A percentile compares a stretch with the other conserved stretches of the same genome.
Evolutionary conservation across 1,140 invertebrate genomes (phyloP).

Genomic region (Drosophila grimshawi): DNA sequence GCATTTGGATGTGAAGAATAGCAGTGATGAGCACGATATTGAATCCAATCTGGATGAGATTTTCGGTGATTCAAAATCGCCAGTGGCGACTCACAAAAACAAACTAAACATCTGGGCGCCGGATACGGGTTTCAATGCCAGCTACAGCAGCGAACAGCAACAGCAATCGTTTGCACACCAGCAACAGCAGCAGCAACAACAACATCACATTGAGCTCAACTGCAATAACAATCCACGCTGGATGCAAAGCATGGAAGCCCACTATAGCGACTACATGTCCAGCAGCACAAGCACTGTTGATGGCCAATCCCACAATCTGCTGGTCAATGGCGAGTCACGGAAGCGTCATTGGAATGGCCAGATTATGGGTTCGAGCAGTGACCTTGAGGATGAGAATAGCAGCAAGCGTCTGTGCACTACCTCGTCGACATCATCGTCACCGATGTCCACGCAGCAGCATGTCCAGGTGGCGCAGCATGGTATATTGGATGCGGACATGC

Average conservation of each 20-base stretch:
- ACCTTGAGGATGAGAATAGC: slow-evolving; percentile 70
- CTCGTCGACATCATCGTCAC: slow-evolving; percentile 71
- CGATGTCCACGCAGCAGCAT: slow-evolving; percentile 71
- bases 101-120: slow-evolving; percentile 72
- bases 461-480: slow-evolving; percentile 60
- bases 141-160: slow-evolving; percentile 44
- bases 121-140: slow-evolving; percentile 54
- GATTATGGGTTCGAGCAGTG: slow-evolving; percentile 71
- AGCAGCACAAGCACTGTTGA: slow-evolving; percentile 51
- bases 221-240: slow-evolving; percentile 78
- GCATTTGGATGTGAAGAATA: slow-evolving; percentile 72
- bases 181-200: slow-evolving; percentile 54
- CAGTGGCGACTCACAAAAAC: slow-evolving; percentile 54
- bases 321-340: slow-evolving; percentile 63
- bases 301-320: slow-evolving; percentile 35
- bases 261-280: slow-evolving; percentile 73
- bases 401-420: slow-evolving; percentile 73
- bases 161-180: slow-evolving; percentile 37
- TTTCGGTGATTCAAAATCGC: slow-evolving; percentile 79
- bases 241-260: slow-evolving; percentile 82
- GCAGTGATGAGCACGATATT: slow-evolving; percentile 72
- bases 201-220: slow-evolving; percentile 76
- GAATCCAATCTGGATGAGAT: slow-evolving; percentile 82
- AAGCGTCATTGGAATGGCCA: slow-evolving; percentile 80
- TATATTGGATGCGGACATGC: slow-evolving; percentile 74